phyloP scores from a whole-genome alignment of 2,113 vertebrate species.

The Otocyon megalotis region DNA sequence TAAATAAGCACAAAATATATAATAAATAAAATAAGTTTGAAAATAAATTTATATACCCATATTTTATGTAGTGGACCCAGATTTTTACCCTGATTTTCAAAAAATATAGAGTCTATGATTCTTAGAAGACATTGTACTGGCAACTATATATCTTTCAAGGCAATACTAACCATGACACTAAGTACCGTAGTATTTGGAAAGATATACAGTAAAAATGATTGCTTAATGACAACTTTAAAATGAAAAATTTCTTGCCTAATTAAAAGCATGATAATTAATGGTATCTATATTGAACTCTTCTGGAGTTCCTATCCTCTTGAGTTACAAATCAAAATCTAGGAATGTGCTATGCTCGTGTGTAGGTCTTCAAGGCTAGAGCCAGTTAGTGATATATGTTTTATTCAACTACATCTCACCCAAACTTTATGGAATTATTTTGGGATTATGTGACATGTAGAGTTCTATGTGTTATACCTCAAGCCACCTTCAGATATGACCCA shows the following conservation, averaged over 20 bases:
- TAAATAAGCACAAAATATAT: neutral
- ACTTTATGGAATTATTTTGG: conserved; percentile 49
- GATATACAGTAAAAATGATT: conserved; percentile 81
- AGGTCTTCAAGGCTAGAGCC: conserved; percentile 10
- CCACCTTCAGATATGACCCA: neutral
- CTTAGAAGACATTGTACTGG: conserved; percentile 37
- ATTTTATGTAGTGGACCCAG: neutral
- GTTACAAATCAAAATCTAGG: conserved; percentile 84
- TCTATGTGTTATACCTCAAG: conserved; percentile 42
- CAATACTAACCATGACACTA: conserved; percentile 81
- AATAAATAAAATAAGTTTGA: neutral
- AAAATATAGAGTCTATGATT: conserved; percentile 41
- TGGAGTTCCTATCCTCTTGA: conserved; percentile 77
- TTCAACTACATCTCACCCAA: conserved; percentile 40
- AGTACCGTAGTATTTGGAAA: conserved; percentile 80
- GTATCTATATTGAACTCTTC: conserved; percentile 76
- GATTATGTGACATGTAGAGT: neutral
- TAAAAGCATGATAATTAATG: conserved; percentile 84
- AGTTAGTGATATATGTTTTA: conserved; percentile 48
- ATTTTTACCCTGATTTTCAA: conserved; percentile 23
- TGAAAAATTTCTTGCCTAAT: conserved; percentile 84
- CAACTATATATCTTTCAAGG: conserved; percentile 77
- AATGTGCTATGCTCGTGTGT: conserved; percentile 45
- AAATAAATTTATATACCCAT: neutral
- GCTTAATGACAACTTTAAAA: conserved; percentile 83